Base-by-base conservation (phyloP, 2,797 vertebrate genomes). In the Silurus lanzhouensis region DNA sequence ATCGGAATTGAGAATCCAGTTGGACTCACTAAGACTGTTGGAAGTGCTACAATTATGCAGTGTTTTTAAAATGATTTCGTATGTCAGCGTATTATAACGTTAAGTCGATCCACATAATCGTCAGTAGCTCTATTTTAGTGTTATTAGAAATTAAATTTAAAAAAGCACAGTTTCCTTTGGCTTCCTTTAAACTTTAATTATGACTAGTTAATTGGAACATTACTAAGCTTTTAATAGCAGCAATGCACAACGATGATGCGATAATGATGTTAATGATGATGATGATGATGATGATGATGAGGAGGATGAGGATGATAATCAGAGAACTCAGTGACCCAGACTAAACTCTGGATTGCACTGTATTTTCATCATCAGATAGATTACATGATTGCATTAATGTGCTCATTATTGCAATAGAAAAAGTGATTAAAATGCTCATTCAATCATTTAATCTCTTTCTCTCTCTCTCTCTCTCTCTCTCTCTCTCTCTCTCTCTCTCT, bases 331-430 rank as follows among this genome's bases (percentile, higher is more conserved):
- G 86, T 88, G 88, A 84, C 72, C 86, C 84, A 84, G 89, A 88
- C 87, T 85, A 85, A 67, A 84, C 22, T 48, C 27, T 57, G 83
- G 5, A 88, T 88, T 87, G 86, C 91, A 85, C 85, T 89, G 88
- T 91, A 91, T 93, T 92, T 90, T 89, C 87, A 57, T 91, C 91
- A 91, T 92, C 91, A 90, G 92, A 93, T 92, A 89, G 87, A 88
- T 91, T 89, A 93, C 91, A 92, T 92, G 91, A 92, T 91, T 91
- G 90, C 91, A 93, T 91, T 91, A 94, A 92, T 6, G 1, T 90
- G 91, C 89, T 89, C 87, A 91, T 92, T 92, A 92, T 92, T 92
- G 90, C 88, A 92, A 90, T 91, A 87, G 87, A 89, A 88, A 90
- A 93, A 92, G 91, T 95, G 94, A 94, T 81, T 67, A 72, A 81